These are phyloP conservation scores for Anabas testudineus DNA, from an alignment of 2,797 vertebrate genomes.

Conservation along the genomic window DNA sequence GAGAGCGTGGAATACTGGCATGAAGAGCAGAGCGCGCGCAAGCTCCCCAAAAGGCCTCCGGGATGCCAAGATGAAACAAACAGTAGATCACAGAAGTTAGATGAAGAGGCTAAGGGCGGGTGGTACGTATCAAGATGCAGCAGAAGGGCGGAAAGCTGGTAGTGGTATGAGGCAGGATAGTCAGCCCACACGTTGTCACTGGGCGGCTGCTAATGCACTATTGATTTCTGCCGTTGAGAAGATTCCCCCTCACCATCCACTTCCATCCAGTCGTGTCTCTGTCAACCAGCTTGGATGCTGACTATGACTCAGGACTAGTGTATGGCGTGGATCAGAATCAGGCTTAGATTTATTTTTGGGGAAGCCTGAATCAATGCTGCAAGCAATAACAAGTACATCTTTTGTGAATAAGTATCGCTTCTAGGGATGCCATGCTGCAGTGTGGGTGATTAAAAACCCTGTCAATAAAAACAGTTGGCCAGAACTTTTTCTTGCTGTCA, in stretches of 20 bases:
- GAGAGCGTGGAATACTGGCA: conserved; percentile 34
- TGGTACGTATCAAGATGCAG: conserved; percentile 56
- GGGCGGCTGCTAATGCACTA: conserved; percentile 71
- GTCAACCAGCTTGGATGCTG: conserved; percentile 29
- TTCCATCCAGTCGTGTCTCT: conserved; percentile 36
- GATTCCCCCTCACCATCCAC: conserved; percentile 45
- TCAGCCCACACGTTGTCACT: conserved; percentile 52
- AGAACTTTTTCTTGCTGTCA: not conserved
- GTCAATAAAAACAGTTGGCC: conserved; percentile 18
- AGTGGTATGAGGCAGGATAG: conserved; percentile 42
- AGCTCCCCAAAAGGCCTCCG: conserved; percentile 55
- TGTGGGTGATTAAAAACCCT: conserved; percentile 9
- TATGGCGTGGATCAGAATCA: conserved; percentile 19
- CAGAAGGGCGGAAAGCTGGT: conserved; percentile 40
- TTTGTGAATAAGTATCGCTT: conserved; percentile 16
- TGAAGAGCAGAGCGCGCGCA: conserved; percentile 35
- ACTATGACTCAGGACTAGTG: conserved; percentile 13
- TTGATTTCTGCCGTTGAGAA: conserved; percentile 74
- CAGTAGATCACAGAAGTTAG: conserved; percentile 66
- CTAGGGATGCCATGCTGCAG: not conserved
- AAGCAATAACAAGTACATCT: conserved; percentile 16
- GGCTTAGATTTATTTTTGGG: conserved; percentile 30
- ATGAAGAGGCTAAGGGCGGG: conserved; percentile 59
- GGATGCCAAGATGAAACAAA: conserved; percentile 67
- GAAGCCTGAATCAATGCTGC: conserved; percentile 11